Evolutionary conservation across 2,113 vertebrate genomes (phyloP), one percentile per base, ranked within the genome.

Genomic region (Jaculus jaculus): DNA sequence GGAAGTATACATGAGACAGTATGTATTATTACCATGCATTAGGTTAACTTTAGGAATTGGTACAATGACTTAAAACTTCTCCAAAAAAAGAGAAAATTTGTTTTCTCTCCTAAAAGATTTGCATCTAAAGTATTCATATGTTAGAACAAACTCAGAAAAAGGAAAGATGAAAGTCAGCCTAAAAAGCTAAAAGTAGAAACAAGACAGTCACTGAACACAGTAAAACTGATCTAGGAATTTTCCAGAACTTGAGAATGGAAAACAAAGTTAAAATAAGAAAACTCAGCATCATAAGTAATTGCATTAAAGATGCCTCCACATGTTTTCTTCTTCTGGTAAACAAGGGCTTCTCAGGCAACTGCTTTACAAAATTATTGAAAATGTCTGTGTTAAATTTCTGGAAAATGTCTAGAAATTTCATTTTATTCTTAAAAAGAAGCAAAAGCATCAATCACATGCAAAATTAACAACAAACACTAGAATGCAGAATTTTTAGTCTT

Each of bases 391-490:
- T 26, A 91, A 42, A 73, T 81, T 96, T 97, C 97, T 95, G 96
- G 95, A 97, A 97, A 97, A 96, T 95, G 21, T 92, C 97, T 97
- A 96, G 92, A 92, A 95, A 94, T 90, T 91, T 34, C 74, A 75
- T 37, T 84, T 92, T 71, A 83, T 79, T 90, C 88, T 91, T 84
- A 51, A 95, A 88, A 92, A 88, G 69, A 51, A 95, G 82, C 66
- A 94, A 93, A 91, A 20, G n/a, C 84, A 93, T 84, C 96, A 91
- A 96, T 28, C 63, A 73, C 98, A 97, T 98, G 98, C 98, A 98
- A 87, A 88, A 30, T 87, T 88, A 96, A 73, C 65, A 89, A 47
- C 82, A 97, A 93, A 96, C 96, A 98, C 51, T 68, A 60, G 68
- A 37, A 97, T 86, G 96, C 96, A 92, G 95, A 86, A 97, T 96